Evolutionary conservation across 2,888 invertebrate genomes (phyloP).

Genomic region (Hyles lineata): DNA sequence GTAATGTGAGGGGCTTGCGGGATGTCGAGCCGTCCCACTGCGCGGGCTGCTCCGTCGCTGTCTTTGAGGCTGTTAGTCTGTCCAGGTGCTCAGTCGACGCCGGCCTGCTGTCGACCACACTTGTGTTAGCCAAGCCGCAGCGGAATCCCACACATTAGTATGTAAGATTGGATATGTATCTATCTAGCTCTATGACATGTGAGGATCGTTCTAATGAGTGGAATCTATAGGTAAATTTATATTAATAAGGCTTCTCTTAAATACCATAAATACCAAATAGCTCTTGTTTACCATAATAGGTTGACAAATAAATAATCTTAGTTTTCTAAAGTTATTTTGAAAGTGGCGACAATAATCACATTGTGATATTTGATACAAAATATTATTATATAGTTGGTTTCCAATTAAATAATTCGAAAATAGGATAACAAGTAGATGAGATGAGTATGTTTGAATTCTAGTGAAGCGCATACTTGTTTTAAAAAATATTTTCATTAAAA

Average conservation of each 20-base stretch:
- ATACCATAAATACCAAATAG: too few relatives aligned
- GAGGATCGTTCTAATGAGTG: background rate
- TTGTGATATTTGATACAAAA: too few relatives aligned
- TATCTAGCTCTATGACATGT: background rate
- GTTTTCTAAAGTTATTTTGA: background rate
- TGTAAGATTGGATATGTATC: background rate
- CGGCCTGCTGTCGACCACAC: constrained; percentile 82
- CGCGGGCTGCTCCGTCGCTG: constrained; percentile 80
- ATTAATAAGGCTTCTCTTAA: background rate
- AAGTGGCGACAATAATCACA: background rate
- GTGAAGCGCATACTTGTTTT: background rate
- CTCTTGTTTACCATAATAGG: background rate
- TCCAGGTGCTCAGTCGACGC: constrained; percentile 94
- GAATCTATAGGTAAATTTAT: background rate
- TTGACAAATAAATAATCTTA: background rate
- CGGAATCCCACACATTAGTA: constrained; percentile 17
- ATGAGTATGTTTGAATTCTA: background rate
- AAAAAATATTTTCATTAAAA: background rate
- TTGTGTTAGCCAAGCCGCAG: constrained; percentile 33
- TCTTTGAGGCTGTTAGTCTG: constrained; percentile 85
- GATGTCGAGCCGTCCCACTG: constrained; percentile 81
- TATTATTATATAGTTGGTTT: too few relatives aligned
- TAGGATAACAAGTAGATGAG: too few relatives aligned
- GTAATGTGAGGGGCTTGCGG: constrained; percentile 93
- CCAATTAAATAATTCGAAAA: too few relatives aligned